A percentile compares a stretch with the other conserved stretches of the same genome.
Conservation (phyloP, 1,140 invertebrate genomes). For the Leptonema lineaticorne region DNA sequence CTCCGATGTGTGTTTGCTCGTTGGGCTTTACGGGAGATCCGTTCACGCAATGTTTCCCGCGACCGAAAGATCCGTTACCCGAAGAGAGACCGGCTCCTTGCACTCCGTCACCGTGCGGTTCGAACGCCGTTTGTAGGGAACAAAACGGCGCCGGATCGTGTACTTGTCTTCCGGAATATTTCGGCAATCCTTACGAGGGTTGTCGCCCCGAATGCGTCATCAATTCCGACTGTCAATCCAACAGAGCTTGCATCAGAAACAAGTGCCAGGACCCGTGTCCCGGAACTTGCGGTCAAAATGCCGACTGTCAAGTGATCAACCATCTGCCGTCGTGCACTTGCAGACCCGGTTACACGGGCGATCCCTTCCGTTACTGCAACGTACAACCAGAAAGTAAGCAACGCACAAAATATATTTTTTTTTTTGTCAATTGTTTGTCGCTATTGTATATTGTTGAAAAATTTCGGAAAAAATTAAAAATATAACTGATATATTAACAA, state of each 20-base stretch:
- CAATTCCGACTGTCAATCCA: constrained; percentile 68
- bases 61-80: constrained; percentile 42
- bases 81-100: constrained; percentile 58
- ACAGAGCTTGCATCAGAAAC: constrained; percentile 60
- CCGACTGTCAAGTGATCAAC: constrained; percentile 68
- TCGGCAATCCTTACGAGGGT: constrained; percentile 73
- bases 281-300: constrained; percentile 62
- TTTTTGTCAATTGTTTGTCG: neutral
- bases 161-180: constrained; percentile 64
- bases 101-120: constrained; percentile 68
- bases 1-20: constrained; percentile 66
- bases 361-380: constrained; percentile 69
- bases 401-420: constrained; percentile 36
- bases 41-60: constrained; percentile 60
- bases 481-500: too few species aligned
- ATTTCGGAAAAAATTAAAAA: too few species aligned
- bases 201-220: constrained; percentile 69
- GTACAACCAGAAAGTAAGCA: constrained; percentile 58
- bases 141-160: constrained; percentile 62
- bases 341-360: constrained; percentile 66
- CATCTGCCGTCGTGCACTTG: constrained; percentile 67
- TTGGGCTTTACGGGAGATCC: constrained; percentile 60
- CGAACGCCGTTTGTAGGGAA: constrained; percentile 70
- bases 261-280: constrained; percentile 67
- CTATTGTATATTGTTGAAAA: too few species aligned